phyloP scores from a whole-genome alignment of 2,113 vertebrate species.

The Heloderma charlesbogerti region DNA sequence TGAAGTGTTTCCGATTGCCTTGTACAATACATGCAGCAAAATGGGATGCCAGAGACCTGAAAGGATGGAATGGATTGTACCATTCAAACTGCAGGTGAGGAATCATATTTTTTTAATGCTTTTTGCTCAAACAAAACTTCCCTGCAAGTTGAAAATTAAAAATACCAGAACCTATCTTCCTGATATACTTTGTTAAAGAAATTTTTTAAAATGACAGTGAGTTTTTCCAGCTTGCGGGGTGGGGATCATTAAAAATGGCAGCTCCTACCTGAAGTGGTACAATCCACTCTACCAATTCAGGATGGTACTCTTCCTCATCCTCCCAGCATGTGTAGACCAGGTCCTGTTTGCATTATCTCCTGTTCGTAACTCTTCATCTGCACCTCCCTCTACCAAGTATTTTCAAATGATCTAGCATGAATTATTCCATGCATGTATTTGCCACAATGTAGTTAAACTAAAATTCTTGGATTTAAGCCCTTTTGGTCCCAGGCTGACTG shows the following conservation, averaged over 20 bases:
- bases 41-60: background rate
- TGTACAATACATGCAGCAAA: background rate
- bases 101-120: background rate
- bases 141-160: background rate
- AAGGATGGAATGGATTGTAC: background rate
- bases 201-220: background rate
- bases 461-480: background rate
- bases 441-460: background rate
- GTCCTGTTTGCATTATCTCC: background rate
- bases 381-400: background rate
- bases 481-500: constrained; percentile 33
- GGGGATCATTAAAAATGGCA: background rate
- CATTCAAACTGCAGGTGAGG: background rate
- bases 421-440: background rate
- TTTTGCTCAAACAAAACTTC: background rate
- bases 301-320: background rate
- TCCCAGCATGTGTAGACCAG: background rate
- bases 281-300: background rate
- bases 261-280: too few species aligned
- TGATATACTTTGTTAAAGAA: background rate
- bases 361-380: background rate
- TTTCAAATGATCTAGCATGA: background rate
- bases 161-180: background rate
- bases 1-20: constrained; percentile 8
- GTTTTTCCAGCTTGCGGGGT: background rate